Percentiles rank a stretch among this genome's conserved stretches.
phyloP scores from a whole-genome alignment of 2,113 vertebrate genomes.

The Lethenteron camtschaticum region DNA sequence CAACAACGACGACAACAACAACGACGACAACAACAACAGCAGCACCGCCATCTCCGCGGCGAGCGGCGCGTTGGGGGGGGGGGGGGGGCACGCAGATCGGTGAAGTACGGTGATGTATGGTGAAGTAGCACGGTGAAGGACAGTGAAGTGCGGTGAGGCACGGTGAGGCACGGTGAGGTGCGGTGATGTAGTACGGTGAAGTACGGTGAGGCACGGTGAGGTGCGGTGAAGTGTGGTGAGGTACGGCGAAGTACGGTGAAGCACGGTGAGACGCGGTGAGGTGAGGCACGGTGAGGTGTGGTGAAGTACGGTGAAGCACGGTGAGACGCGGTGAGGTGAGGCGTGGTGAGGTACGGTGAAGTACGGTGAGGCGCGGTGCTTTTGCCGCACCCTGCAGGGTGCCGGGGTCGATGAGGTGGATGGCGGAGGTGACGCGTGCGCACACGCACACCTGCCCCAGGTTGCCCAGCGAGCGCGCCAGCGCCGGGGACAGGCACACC shows the following conservation, averaged over 20 bases:
- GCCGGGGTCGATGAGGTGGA: slow-evolving; percentile 74
- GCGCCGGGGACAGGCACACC: slow-evolving; percentile 64
- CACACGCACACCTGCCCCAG: slow-evolving; percentile 89
- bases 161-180: background rate
- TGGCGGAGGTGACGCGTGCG: slow-evolving; percentile 51
- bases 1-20: too few species aligned
- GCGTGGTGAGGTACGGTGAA: background rate
- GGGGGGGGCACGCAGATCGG: too few species aligned
- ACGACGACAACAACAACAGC: too few species aligned
- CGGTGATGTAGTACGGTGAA: background rate
- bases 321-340: too few species aligned
- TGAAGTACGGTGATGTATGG: background rate
- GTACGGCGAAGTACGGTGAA: too few species aligned
- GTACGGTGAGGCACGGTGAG: too few species aligned
- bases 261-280: too few species aligned
- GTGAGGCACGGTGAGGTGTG: too few species aligned
- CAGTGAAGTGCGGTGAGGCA: background rate
- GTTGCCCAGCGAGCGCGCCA: slow-evolving; percentile 82
- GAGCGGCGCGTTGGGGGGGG: too few species aligned
- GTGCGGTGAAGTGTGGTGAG: too few species aligned
- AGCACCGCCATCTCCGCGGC: too few species aligned
- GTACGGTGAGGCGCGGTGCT: too few species aligned
- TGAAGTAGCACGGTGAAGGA: background rate
- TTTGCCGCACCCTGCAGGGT: slow-evolving; percentile 60
- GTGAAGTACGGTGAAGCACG: background rate